Evolutionary conservation across 2,113 vertebrate genomes (phyloP), one percentile per base, ranked within the genome.

Genomic region (Arvicanthis niloticus): DNA sequence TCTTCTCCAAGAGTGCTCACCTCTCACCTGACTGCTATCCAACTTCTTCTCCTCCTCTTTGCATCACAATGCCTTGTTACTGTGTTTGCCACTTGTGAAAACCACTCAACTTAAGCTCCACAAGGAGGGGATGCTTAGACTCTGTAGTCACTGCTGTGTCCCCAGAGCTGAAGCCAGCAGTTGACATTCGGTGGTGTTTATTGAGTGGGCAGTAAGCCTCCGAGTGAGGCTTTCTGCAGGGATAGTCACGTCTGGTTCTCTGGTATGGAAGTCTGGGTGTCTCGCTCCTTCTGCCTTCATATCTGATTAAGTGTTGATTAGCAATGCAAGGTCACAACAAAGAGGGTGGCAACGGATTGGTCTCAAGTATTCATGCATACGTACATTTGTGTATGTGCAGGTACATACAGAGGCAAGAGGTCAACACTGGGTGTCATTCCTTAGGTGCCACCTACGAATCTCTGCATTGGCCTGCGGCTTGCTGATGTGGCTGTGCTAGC

Each of bases 101-200:
- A 9, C 26, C 3, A 7, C 10, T 24, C 31, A 51, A 13, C 22
- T 0, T 22, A 40, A 85, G 68, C 42, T 22, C 60, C 3, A 1
- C 0, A 12, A 13, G 13, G 53, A 62, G 58, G 45, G 34, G 77
- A 22, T 16, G 8, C 75, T 48, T n/a, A 34, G 22, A 56, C 29
- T n/a, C 4, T 0, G 15, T 29, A 88, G 31, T 85, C 48, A 1
- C 1, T 31, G 53, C 77, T 9, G 53, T 37, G 37, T 75, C 53
- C 12, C 34, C 31, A 12, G 89, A 12, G 17, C 34, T 48, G 6
- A 22, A 31, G 4, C 1, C 7, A 10, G 40, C 29, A 29, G 42
- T 26, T 1, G 7, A 26, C 73, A 31, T 24, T 26, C 1, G 29
- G 72, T 17, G n/a, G 31, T 34, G 34, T 0, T n/a, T 16, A 0